Evolutionary conservation across 1,140 invertebrate species (phyloP).

Genomic region (Lanistes nyassanus): DNA sequence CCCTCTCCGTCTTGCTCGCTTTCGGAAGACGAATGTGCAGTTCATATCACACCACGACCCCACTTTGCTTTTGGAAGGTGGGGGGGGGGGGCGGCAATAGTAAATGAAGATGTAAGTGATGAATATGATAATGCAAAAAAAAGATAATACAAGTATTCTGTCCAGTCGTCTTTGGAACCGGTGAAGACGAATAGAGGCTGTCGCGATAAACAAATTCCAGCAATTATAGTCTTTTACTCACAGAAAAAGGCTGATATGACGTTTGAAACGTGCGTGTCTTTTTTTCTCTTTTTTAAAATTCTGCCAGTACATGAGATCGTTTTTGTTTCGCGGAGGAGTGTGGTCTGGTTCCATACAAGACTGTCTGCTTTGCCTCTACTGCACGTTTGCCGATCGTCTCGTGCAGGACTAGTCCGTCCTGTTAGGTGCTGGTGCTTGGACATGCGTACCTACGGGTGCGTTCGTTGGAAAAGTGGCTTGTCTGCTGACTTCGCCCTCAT

Average conservation of each 20-base stretch:
- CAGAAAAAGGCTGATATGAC: background rate
- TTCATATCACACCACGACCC: background rate
- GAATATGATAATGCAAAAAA: background rate
- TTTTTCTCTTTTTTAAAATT: background rate
- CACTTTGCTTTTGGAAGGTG: background rate
- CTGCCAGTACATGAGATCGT: too few relatives aligned
- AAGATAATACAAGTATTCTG: too few relatives aligned
- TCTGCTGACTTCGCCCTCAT: too few relatives aligned
- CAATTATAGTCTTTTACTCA: background rate
- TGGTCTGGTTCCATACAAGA: too few relatives aligned
- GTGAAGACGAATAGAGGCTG: background rate
- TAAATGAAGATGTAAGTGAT: background rate
- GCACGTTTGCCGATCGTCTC: too few relatives aligned
- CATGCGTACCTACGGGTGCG: too few relatives aligned
- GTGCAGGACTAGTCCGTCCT: too few relatives aligned
- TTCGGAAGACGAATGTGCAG: background rate
- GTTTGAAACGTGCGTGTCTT: background rate
- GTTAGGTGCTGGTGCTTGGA: too few relatives aligned
- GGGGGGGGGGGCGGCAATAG: background rate
- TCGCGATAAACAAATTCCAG: background rate
- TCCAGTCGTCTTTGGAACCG: too few relatives aligned
- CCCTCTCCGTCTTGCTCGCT: background rate
- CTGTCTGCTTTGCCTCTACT: too few relatives aligned
- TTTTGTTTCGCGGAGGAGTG: too few relatives aligned
- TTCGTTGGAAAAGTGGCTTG: too few relatives aligned